Evolutionary conservation across 2,888 invertebrate genomes (phyloP), one percentile per base, ranked within the genome.

Genomic region (Hydropsyche betteni): DNA sequence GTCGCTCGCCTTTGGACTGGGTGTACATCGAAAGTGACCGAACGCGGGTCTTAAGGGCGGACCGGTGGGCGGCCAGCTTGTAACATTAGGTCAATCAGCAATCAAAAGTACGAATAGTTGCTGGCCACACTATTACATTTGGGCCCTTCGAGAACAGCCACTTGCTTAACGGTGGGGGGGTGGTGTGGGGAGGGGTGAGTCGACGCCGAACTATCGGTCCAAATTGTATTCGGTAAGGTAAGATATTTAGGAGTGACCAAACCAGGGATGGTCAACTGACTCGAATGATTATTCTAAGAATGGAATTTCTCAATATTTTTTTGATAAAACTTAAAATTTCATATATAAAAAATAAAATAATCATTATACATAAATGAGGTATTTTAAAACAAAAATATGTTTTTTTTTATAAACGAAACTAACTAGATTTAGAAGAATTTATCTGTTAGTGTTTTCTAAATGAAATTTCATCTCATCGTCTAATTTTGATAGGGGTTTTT

Each of bases 11-110:
- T 44, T 14, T 55, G 55, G 6, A 14, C 55, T 3, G 16, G 12
- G 14, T 55, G 55, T 55, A 55, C 55, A 55, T 55, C 55, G 55
- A 55, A 55, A 55, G 16, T 16, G 64, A 64, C 55, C n/a, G n/a
- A 14, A 55, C 55, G 55, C 55, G 12, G 16, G 55, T 7, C 14
- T n/a, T 55, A 10, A 36, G 75, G 78, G 70, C 69, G 69, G 72
- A 68, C 51, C 24, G 38, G 75, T 51, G 78, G 78, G 64, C 34
- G 64, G 64, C 34, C 64, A 70, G 75, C 70, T 44, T 74, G 76
- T 76, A 76, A 78, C 78, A 78, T 78, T 78, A 78, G 78, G 78
- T 78, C 78, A 78, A 78, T 78, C 78, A 78, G 78, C 78, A 78
- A 78, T 78, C 78, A 78, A 78, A 76, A 75, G 78, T 76, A 76